phyloP scores from a whole-genome alignment of 2,797 vertebrate species.

The Jordanella pulchra region DNA sequence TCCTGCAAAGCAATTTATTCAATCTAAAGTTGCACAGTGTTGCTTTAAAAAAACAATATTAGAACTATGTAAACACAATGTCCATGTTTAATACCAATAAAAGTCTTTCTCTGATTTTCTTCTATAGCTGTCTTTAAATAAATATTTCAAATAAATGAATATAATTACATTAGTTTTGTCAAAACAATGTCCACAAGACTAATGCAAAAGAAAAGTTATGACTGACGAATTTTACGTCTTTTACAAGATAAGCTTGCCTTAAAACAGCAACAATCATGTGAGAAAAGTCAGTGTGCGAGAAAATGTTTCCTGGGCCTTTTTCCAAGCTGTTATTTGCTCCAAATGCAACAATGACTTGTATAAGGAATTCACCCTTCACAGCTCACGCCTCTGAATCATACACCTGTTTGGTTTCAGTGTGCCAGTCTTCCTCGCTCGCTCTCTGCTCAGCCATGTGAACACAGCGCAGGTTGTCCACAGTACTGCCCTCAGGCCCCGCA shows the following conservation, averaged over 20 bases:
- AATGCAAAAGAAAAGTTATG: no score
- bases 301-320: conserved; percentile 74
- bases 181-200: neutral
- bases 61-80: no score
- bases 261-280: conserved; percentile 38
- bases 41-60: neutral
- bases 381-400: conserved; percentile 81
- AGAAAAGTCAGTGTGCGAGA: conserved; percentile 60
- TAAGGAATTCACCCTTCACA: conserved; percentile 83
- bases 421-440: conserved; percentile 80
- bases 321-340: conserved; percentile 74
- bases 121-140: neutral
- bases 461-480: conserved; percentile 82
- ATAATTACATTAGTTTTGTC: neutral
- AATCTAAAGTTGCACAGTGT: no score
- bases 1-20: no score
- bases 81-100: no score
- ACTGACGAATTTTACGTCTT: no score
- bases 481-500: conserved; percentile 81
- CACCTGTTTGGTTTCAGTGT: conserved; percentile 83
- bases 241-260: conserved; percentile 26
- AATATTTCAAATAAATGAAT: neutral
- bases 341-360: conserved; percentile 77
- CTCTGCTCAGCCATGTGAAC: conserved; percentile 83
- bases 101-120: no score